Evolutionary conservation across 1,140 invertebrate genomes (phyloP).

Genomic region (Brachionus asplanchnoidis): DNA sequence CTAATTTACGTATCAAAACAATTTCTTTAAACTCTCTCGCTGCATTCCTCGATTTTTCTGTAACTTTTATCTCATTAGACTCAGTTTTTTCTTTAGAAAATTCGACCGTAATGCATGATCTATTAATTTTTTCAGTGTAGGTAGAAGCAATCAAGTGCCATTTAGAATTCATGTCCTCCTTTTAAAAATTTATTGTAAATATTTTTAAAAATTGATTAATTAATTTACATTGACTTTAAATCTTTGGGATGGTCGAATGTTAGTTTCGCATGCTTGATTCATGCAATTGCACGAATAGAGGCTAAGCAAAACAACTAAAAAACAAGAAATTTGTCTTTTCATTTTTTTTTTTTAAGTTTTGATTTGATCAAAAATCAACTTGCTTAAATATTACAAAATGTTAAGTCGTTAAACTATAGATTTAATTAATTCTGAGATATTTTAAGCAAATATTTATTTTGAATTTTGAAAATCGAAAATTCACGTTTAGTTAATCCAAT

Average conservation of each 20-base stretch:
- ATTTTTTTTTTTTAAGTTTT: neutral
- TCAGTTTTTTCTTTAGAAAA: neutral
- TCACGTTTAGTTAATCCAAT: neutral
- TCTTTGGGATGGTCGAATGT: neutral
- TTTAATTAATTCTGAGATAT: neutral
- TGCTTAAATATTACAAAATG: neutral
- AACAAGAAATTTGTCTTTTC: neutral
- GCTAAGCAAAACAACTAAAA: neutral
- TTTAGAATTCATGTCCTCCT: neutral
- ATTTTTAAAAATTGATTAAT: neutral
- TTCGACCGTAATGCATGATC: neutral
- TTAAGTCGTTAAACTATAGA: neutral
- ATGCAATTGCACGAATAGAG: neutral
- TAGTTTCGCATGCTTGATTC: neutral
- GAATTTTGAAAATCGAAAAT: neutral
- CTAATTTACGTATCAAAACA: neutral
- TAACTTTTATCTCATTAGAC: neutral
- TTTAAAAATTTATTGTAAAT: neutral
- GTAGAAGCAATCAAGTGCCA: constrained; percentile 5
- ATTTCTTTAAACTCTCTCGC: neutral
- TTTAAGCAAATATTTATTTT: neutral
- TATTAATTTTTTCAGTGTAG: neutral
- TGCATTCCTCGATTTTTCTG: neutral
- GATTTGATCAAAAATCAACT: neutral
- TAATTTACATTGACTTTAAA: neutral